Evolutionary conservation across 1,140 invertebrate genomes (phyloP).

Genomic region (Cyphomyrmex costatus): DNA sequence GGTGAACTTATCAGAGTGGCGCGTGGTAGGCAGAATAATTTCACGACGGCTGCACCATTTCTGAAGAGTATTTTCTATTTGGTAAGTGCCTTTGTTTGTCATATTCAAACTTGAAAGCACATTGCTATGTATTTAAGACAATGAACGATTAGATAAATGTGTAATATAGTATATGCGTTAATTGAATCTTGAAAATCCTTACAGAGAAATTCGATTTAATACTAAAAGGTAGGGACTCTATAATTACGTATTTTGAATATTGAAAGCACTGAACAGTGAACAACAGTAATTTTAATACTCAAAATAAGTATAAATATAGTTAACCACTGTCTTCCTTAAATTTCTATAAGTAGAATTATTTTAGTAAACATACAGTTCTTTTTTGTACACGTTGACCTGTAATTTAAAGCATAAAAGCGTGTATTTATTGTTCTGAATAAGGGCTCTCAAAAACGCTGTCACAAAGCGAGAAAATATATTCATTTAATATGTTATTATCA

Average conservation of each 20-base stretch:
- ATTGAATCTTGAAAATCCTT: background rate
- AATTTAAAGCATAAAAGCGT: no score
- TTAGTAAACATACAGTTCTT: background rate
- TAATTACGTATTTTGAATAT: no score
- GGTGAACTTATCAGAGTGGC: slow-evolving; percentile 5
- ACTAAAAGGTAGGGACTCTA: no score
- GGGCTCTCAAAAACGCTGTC: background rate
- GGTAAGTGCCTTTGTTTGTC: background rate
- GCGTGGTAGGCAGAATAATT: slow-evolving; percentile 18
- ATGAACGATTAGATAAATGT: background rate
- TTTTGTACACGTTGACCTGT: background rate
- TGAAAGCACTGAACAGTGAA: no score
- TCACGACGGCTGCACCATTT: background rate
- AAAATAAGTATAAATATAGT: no score
- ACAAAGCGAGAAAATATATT: background rate
- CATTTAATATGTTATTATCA: background rate
- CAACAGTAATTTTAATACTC: no score
- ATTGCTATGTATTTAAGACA: background rate
- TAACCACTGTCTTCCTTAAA: no score
- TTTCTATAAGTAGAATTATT: background rate
- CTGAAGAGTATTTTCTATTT: background rate
- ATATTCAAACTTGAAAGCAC: background rate
- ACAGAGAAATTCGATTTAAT: no score
- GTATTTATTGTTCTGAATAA: no score
- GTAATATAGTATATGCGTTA: background rate